These are phyloP conservation scores for Colistium nudipinnis DNA, from an alignment of 2,113 vertebrate genomes.

Conservation along the genomic window DNA sequence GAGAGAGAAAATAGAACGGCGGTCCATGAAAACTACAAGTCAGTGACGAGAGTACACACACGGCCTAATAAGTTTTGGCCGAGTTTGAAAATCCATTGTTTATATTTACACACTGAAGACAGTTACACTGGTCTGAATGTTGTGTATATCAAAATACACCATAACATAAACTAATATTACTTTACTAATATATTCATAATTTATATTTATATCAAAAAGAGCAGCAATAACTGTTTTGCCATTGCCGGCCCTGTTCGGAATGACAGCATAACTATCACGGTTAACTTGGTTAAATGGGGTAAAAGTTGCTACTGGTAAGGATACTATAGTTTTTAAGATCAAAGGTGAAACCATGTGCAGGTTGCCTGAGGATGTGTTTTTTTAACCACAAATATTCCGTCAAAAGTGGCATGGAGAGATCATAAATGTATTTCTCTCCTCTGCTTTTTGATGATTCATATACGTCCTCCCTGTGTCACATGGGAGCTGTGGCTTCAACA, in stretches of 20 bases:
- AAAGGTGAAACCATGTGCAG: neutral
- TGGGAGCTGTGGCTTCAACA: conserved; percentile 16
- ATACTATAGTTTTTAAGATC: neutral
- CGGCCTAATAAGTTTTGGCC: neutral
- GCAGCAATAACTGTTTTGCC: neutral
- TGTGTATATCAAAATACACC: no score
- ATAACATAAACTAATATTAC: no score
- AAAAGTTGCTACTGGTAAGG: neutral
- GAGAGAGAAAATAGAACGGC: neutral
- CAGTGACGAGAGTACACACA: neutral
- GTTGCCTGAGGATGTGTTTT: conserved; percentile 16
- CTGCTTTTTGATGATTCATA: neutral
- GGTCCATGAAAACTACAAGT: conserved; percentile 10
- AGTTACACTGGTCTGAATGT: no score
- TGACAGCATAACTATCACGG: no score
- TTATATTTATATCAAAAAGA: no score
- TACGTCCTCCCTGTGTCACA: conserved; percentile 25
- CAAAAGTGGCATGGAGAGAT: neutral
- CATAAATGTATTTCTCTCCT: neutral
- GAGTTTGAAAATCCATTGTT: neutral
- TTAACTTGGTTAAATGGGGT: neutral
- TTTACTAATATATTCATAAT: no score
- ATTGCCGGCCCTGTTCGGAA: no score
- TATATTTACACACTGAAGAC: neutral
- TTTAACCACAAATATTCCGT: neutral